Evolutionary conservation across 2,888 invertebrate species (phyloP).

Genomic region (Machimus rusticus): DNA sequence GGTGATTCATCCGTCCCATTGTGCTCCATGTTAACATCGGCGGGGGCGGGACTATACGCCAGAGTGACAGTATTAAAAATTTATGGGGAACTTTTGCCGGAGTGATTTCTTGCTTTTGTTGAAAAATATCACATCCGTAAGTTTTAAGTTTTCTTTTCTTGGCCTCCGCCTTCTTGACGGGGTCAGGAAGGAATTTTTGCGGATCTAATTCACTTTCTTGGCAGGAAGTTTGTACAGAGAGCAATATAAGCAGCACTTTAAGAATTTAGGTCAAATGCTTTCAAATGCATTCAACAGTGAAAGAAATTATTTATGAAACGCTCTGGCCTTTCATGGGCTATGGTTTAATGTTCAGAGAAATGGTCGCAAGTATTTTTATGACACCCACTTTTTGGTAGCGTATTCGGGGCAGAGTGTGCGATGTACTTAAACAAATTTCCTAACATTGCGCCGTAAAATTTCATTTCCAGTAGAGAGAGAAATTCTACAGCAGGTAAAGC

Average conservation of each 20-base stretch:
- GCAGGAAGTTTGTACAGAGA: not conserved
- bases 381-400: not conserved
- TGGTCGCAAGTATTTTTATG: not conserved
- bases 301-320: not conserved
- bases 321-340: not conserved
- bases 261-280: not conserved
- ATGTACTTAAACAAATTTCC: not conserved
- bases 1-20: not conserved
- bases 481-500: not conserved
- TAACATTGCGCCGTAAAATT: not conserved
- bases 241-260: not conserved
- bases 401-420: not conserved
- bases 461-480: not conserved
- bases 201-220: not conserved
- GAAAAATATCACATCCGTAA: not conserved
- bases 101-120: conserved; percentile 9
- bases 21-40: not conserved
- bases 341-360: not conserved
- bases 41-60: not conserved
- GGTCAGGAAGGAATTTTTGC: not conserved
- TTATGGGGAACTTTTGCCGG: conserved; percentile 13
- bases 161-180: not conserved
- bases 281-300: not conserved
- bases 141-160: not conserved
- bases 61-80: conserved; percentile 14